Evolutionary conservation across 1,140 invertebrate species (phyloP), one percentile per base, ranked within the genome.

Genomic region (Drosophila saltans): DNA sequence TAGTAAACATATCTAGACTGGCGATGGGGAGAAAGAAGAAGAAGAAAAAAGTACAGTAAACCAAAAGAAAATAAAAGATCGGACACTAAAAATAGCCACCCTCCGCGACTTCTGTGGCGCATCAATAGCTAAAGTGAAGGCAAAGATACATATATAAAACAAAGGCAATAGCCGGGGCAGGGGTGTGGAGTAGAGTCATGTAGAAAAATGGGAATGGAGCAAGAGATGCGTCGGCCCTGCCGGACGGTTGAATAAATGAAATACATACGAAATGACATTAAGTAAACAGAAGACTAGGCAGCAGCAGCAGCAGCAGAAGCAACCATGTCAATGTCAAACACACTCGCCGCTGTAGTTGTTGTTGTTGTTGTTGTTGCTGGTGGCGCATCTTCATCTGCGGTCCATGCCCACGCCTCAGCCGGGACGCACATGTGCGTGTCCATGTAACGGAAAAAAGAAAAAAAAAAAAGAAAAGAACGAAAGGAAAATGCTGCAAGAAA

Each of bases 1-100:
- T 16, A 16, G 16, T 16, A 16, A 16, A 16, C 41, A 43, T 43
- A 4, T 16, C 41, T 43, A n/a, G 41, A 43, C 11, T 43, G 7
- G 3, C 7, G n/a, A 3, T 41, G 2, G 8, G 3, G 5, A 5
- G 41, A 43, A 2, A 7, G 45, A 21, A 52, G 10, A 9, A 9
- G 16, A 1, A 52, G 10, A 9, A 9, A 52, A 67, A 68, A 68
- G 78, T 84, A 89, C 84, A 89, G 85, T 89, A 89, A 90, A 72
- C 84, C 71, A 73, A 85, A 86, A 86, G 57, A 45, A 69, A 86
- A 74, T 26, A 10, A 6, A 52, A 52, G 45, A 52, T 52, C 79
- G 82, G 82, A 86, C 75, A 89, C 85, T 90, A 88, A 81, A 89
- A 89, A 86, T 88, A 86, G 83, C 69, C 80, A 88, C 83, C 83